Conservation (phyloP, 2,888 invertebrate species). For the Bibio marci region DNA sequence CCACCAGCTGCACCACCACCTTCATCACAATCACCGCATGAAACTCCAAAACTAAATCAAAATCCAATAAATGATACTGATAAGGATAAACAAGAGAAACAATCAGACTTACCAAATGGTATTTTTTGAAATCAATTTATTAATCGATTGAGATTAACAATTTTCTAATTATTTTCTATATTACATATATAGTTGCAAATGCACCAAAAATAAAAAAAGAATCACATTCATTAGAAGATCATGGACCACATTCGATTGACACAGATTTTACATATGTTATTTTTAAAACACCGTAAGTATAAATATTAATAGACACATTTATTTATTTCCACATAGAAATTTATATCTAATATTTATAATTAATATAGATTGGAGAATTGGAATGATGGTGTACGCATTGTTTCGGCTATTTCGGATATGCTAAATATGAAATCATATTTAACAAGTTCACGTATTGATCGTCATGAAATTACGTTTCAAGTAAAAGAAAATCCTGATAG, state of each 20-base stretch:
- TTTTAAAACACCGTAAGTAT: constrained; percentile 52
- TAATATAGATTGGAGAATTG: constrained; percentile 45
- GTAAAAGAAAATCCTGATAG: constrained; percentile 30
- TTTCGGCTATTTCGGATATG: constrained; percentile 48
- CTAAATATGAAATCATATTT: constrained; percentile 33
- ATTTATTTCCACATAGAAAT: too few relatives aligned
- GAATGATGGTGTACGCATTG: constrained; percentile 56
- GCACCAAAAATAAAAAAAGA: constrained; percentile 24
- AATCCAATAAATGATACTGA: constrained; percentile 2
- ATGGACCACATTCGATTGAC: constrained; percentile 47
- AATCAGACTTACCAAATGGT: constrained; percentile 12
- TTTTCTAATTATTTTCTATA: too few relatives aligned
- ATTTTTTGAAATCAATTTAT: too few relatives aligned
- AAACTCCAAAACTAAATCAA: constrained; percentile 6
- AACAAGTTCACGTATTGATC: constrained; percentile 37
- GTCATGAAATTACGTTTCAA: constrained; percentile 45
- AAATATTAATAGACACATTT: too few relatives aligned
- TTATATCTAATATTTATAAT: too few relatives aligned
- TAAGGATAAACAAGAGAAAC: constrained; percentile 4
- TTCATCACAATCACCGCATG: constrained; percentile 12
- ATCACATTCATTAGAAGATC: constrained; percentile 30
- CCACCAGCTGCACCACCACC: constrained; percentile 41
- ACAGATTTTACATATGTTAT: constrained; percentile 63
- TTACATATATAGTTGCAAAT: neutral
- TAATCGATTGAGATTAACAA: too few relatives aligned